Evolutionary conservation across 2,888 invertebrate genomes (phyloP), one percentile per base, ranked within the genome.

Genomic region (Caenorhabditis panamensis): DNA sequence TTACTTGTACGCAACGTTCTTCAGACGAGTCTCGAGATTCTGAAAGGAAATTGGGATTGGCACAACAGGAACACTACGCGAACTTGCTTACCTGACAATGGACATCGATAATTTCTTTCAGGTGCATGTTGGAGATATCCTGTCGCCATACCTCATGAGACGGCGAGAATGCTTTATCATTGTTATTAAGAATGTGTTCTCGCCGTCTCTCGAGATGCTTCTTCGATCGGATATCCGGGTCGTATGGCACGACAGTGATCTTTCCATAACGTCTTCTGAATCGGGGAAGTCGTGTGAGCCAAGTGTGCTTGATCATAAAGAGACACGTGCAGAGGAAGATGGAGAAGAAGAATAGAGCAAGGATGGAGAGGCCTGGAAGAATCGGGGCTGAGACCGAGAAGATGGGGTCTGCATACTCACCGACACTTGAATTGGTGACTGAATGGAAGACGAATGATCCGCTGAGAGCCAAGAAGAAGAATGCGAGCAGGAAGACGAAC

Each of bases 231-330:
- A 68, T 41, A 20, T 77, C 63, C 13, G 76, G 76, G 36, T 77
- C 68, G 28, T 77, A 77, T 2, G 76, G 62, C 1, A 77, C 76
- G 0, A 77, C 63, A 1, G 76, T 77, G 22, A 77, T 53, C 31
- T 77, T 51, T 31, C 76, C 68, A 20, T 77, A 77, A 11, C 76
- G 67, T 37, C 41, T 47, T 37, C 63, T 31, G 56, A 76, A 77
- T 44, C 76, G 61, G n/a, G 76, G 76, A 18, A 77, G 22, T 0
- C 76, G 67, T 5, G 73, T 73, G 1, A 44, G 18, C 8, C 64
- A 9, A 0, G 73, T 73, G 51, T 73, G 73, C 11, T 59, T 64
- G 51, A 73, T 31, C 16, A 64, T 58, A 59, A 73, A 73, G 26
- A 73, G 26, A 4, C 49, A 18, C 11, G 73, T 59, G 16, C 44